Conservation (phyloP, 2,113 vertebrate genomes). For the Peromyscus leucopus region DNA sequence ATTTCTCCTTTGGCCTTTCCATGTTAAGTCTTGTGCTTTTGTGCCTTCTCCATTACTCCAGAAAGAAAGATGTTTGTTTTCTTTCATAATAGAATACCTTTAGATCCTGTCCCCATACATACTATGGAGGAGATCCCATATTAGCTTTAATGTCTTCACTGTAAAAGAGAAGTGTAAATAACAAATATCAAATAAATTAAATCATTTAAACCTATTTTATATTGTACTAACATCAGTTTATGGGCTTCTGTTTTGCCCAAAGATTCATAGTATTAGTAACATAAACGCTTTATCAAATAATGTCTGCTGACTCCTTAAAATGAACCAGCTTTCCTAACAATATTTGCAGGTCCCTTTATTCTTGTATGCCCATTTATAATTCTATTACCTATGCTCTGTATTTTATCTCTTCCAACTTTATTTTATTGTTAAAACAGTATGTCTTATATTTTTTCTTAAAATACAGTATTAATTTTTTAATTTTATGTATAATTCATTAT, state of each 20-base stretch:
- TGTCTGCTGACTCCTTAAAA: not conserved
- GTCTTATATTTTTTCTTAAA: not conserved
- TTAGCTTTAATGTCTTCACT: not conserved
- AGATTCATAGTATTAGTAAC: not conserved
- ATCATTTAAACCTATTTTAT: constrained; percentile 9
- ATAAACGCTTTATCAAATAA: not conserved
- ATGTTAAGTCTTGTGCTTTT: not conserved
- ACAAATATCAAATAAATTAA: not conserved
- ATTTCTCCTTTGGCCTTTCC: not conserved
- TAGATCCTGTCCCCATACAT: not conserved
- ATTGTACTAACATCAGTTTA: not conserved
- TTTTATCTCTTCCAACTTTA: not conserved
- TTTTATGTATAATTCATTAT: not conserved
- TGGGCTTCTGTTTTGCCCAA: not conserved
- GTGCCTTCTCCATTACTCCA: not conserved
- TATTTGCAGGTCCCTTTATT: not conserved
- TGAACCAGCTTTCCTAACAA: not conserved
- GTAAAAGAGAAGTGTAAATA: not conserved
- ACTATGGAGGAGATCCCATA: not conserved
- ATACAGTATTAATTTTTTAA: not conserved
- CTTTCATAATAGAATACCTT: not conserved
- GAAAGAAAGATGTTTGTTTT: not conserved
- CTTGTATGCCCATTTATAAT: not conserved
- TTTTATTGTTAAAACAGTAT: not conserved
- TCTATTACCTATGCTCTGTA: not conserved